These are phyloP conservation scores for Tarsius wallacei DNA, from an alignment of 2,797 vertebrate genomes.

Conservation along the genomic window DNA sequence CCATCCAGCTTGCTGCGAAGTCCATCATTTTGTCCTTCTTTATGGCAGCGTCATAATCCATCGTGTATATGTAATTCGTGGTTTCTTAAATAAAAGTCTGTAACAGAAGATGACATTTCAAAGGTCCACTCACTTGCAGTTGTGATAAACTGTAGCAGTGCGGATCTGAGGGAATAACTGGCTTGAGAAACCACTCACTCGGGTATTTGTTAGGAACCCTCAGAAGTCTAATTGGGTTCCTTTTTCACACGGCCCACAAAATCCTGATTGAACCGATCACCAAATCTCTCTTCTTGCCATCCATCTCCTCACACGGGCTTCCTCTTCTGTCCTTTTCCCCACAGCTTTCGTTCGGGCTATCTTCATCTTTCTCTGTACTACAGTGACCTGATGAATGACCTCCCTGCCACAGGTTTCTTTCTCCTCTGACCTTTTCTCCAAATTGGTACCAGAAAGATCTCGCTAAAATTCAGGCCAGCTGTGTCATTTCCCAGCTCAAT, in stretches of 20 bases:
- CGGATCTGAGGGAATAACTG: not conserved
- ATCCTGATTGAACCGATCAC: not conserved
- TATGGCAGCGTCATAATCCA: too few species aligned
- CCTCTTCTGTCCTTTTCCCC: not conserved
- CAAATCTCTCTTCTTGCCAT: not conserved
- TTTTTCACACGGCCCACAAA: not conserved
- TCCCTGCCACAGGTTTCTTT: not conserved
- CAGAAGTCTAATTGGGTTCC: not conserved
- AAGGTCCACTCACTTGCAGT: not conserved
- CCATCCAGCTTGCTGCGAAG: too few species aligned
- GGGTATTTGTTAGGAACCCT: not conserved
- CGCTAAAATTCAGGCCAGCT: not conserved
- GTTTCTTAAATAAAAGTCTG: slow-evolving; percentile 17
- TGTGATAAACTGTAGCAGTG: not conserved
- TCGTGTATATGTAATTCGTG: too few species aligned
- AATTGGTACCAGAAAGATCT: not conserved
- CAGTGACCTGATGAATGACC: not conserved
- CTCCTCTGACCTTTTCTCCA: not conserved
- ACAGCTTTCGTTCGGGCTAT: not conserved
- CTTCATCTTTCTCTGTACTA: not conserved
- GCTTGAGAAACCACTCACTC: not conserved
- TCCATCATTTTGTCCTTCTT: too few species aligned
- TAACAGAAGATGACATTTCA: not conserved
- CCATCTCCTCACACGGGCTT: not conserved
- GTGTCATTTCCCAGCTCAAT: not conserved